Percentiles rank a stretch among this genome's conserved stretches.
Conservation (phyloP, 2,888 invertebrate species). For the Pinctada fucata region DNA sequence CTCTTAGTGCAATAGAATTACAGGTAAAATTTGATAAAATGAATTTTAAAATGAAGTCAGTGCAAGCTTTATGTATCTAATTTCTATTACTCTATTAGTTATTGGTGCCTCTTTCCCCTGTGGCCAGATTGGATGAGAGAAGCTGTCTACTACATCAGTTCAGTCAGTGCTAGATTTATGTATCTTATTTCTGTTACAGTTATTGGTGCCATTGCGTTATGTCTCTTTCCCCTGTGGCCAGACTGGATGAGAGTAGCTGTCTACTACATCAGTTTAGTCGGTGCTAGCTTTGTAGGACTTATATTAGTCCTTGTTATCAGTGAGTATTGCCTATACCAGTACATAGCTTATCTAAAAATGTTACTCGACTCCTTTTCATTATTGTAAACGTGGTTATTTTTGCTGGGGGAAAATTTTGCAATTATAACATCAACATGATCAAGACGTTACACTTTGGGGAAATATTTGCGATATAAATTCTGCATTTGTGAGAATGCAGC, state of each 20-base stretch:
- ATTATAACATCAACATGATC: too few relatives aligned
- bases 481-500: too few relatives aligned
- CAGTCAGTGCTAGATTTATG: slow-evolving; percentile 73
- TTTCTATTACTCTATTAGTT: slow-evolving; percentile 78
- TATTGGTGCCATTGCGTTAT: slow-evolving; percentile 94
- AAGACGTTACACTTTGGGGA: too few relatives aligned
- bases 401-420: too few relatives aligned
- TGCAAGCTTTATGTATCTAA: too few relatives aligned
- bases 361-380: too few relatives aligned
- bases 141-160: slow-evolving; percentile 97
- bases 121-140: slow-evolving; percentile 95
- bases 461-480: too few relatives aligned
- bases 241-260: slow-evolving; percentile 92
- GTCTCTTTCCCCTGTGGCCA: slow-evolving; percentile 99
- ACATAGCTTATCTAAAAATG: background rate
- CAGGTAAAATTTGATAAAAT: too few relatives aligned
- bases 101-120: slow-evolving; percentile 98
- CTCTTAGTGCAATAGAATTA: too few relatives aligned
- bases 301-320: slow-evolving; percentile 91
- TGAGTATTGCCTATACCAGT: slow-evolving; percentile 68
- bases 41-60: too few relatives aligned
- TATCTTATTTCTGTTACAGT: slow-evolving; percentile 78
- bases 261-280: slow-evolving; percentile 96
- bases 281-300: slow-evolving; percentile 95
- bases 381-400: too few relatives aligned